Conservation (phyloP, 2,888 invertebrate species). For the Scrobipalpa atriplicella region DNA sequence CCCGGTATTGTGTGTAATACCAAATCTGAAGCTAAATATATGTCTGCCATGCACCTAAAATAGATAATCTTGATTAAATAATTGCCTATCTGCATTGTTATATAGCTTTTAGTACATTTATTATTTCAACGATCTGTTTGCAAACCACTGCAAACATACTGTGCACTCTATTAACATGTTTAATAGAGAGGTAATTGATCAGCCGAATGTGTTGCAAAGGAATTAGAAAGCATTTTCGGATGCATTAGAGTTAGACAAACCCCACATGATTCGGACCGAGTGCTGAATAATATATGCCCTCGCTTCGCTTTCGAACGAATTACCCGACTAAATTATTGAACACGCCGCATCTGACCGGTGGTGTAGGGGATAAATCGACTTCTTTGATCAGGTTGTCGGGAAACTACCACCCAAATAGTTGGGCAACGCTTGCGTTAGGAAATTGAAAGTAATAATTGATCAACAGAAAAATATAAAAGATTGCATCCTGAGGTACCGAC, state of each 20-base stretch:
- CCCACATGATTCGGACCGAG: conserved; percentile 55
- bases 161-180: conserved; percentile 6
- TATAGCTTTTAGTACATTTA: conserved; percentile 14
- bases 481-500: neutral
- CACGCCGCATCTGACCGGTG: conserved; percentile 56
- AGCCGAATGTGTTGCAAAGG: conserved; percentile 43
- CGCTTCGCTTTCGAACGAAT: conserved; percentile 60
- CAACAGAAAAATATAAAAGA: neutral
- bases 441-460: conserved; percentile 13
- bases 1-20: no score
- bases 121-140: conserved; percentile 11
- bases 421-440: conserved; percentile 21
- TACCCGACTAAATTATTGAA: conserved; percentile 75
- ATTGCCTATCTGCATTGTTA: neutral
- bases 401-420: conserved; percentile 35
- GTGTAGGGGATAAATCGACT: conserved; percentile 58
- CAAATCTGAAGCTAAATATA: no score
- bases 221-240: conserved; percentile 59
- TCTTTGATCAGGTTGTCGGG: conserved; percentile 42
- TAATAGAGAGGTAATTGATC: conserved; percentile 46
- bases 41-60: no score
- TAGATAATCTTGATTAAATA: neutral
- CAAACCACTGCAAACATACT: neutral
- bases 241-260: conserved; percentile 61
- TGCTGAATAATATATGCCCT: conserved; percentile 71